These are phyloP conservation scores for Gasterosteus nipponicus DNA, from an alignment of 2,113 vertebrate species.

Conservation along the genomic window DNA sequence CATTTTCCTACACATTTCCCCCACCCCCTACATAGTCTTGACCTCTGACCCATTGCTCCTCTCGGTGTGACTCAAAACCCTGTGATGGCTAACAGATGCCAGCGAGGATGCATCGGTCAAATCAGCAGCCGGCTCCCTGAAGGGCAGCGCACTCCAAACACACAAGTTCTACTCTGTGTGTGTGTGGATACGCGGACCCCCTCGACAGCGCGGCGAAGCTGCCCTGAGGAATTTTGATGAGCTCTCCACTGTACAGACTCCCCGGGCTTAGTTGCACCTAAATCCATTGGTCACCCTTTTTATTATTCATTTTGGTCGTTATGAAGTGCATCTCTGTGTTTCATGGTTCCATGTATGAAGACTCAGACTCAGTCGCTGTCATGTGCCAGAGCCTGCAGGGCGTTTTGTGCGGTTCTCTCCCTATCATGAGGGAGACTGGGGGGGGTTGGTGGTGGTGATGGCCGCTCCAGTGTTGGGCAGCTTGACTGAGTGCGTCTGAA, in stretches of 20 bases:
- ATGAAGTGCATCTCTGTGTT: constrained; percentile 39
- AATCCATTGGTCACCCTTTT: constrained; percentile 43
- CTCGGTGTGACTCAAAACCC: constrained; percentile 49
- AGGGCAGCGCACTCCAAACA: constrained; percentile 32
- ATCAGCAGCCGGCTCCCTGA: constrained; percentile 34
- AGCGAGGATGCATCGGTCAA: constrained; percentile 22
- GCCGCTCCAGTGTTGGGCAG: constrained; percentile 17
- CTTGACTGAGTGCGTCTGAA: constrained; percentile 48
- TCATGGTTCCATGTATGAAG: not conserved
- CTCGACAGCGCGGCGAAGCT: constrained; percentile 16
- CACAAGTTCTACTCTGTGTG: constrained; percentile 31
- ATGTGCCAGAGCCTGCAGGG: constrained; percentile 46
- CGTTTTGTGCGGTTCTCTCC: not conserved
- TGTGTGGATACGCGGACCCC: not conserved
- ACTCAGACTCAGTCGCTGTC: constrained; percentile 31
- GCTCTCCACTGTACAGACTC: constrained; percentile 23
- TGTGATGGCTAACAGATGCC: constrained; percentile 16
- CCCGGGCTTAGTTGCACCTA: not conserved
- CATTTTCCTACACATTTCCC: not conserved
- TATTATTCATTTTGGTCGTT: not conserved
- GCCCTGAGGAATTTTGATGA: constrained; percentile 30
- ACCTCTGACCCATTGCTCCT: constrained; percentile 51
- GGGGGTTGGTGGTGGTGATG: not conserved
- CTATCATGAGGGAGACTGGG: constrained; percentile 31
- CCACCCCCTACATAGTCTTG: constrained; percentile 11